Conservation (phyloP, 53 echinoderm and acorn worm species). For the Echinometra lucunter region DNA sequence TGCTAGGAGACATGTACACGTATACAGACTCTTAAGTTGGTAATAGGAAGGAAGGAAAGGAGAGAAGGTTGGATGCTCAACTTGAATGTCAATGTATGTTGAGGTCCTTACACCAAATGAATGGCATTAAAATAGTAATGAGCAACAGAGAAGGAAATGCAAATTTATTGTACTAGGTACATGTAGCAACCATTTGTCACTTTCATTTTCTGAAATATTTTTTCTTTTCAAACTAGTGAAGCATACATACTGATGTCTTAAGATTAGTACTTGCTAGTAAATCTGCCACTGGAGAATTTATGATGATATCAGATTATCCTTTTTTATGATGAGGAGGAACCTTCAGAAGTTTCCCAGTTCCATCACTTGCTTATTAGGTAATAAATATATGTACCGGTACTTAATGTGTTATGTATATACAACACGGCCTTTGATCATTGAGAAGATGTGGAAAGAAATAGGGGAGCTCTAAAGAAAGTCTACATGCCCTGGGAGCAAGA, state of each 20-base stretch:
- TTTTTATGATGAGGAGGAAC: not conserved
- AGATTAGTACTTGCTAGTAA: not conserved
- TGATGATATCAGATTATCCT: not conserved
- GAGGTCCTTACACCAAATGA: not conserved
- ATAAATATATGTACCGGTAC: not conserved
- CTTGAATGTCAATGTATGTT: conserved; percentile 9
- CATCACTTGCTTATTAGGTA: not conserved
- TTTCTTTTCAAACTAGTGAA: not conserved
- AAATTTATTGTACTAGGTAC: not conserved
- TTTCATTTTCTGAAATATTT: not conserved
- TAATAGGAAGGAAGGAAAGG: not conserved
- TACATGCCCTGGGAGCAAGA: not conserved
- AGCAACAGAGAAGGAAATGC: not conserved
- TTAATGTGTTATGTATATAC: not conserved
- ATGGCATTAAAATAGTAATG: not conserved
- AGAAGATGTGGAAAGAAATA: not conserved
- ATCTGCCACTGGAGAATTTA: not conserved
- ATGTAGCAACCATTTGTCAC: not conserved
- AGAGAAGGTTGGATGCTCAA: not conserved
- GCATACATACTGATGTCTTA: not conserved
- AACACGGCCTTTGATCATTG: not conserved
- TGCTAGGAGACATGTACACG: not conserved
- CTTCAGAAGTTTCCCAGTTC: not conserved
- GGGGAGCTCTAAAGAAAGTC: not conserved
- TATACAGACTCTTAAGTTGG: not conserved